Evolutionary conservation across 2,888 invertebrate species (phyloP), one percentile per base, ranked within the genome.

Genomic region (Cataglyphis cursor): DNA sequence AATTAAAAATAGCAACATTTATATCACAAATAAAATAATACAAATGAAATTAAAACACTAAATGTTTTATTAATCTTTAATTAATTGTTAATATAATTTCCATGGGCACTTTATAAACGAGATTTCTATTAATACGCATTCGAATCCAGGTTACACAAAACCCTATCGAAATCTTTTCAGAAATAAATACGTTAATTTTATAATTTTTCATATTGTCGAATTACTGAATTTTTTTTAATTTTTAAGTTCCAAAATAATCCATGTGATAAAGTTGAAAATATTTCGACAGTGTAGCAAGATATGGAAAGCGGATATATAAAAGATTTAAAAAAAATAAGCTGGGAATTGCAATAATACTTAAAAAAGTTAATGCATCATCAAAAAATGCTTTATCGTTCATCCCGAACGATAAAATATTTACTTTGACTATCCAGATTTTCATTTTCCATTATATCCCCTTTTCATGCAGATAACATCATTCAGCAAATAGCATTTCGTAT

Each of bases 1-100:
- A 57, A 24, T 57, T 18, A 24, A 72, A 57, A 38, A 18, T 18
- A 24, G 18, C 24, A 59, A 59, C 12, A 57, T 72, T 72, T 72
- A 24, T 72, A 10, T 6, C 10, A 57, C 15, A 8, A 3, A 54
- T 54, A 31, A 57, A 72, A 72, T 57, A 72, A 38, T 72, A 48
- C 18, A 24, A 70, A 38, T 57, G 35, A 72, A 12, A 48, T 48
- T 72, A 4, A 5, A 35, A 24, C 18, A 18, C 24, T 72, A 72
- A 38, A 24, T 51, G 21, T 38, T 54, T 21, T 8, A 70, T 21
- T 8, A 70, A 15, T n/a, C 21, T 31, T 70, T 54, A 35, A 70
- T 54, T 54, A 54, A 18, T 54, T n/a, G 8, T 51, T 41, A 4
- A 44, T 41, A 9, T 35, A 35, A 54, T 35, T 54, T 5, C 9